Evolutionary conservation across 1,140 invertebrate genomes (phyloP), one percentile per base, ranked within the genome.

Genomic region (Camponotus vicinus): DNA sequence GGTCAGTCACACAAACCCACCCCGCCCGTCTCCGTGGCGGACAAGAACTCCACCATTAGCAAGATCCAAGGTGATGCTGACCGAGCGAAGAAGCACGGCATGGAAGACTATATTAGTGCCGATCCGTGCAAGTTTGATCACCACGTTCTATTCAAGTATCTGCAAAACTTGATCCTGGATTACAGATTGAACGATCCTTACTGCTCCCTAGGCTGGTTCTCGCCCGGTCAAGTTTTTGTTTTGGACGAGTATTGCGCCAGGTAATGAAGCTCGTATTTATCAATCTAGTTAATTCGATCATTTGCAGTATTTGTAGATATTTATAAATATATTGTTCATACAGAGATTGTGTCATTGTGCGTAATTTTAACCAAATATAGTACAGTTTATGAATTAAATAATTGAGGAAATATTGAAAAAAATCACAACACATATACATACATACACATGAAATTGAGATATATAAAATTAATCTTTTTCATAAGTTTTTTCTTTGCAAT

Each of bases 201-300:
- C 94, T 99, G 98, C 92, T 99, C 99, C 77, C 95, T 99, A 96
- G 99, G 99, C 86, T 99, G 99, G 99, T 99, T 99, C 94, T 99
- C 99, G 91, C 99, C 99, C 0, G 99, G 99, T 7, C 99, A 99
- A 96, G 97, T 99, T 15, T 99, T 99, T 95, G 98, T 99, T 11
- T 95, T 99, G 70, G 99, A 99, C 94, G 99, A 99, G 95, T 99
- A 99, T 95, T 99, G 98, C 95, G 99, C 99, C 3, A 96, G 98
- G 94, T 95, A 90, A 87, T 6, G 27, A 37, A 49, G 7, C 7
- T 61, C 8, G 6, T 71, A 21, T 52, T 71, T 40, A 13, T 59
- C 37, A n/a, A 40, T 1, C 7, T 4, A 5, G 2, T 66, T 45
- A 18, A 9, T 64, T 18, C 13, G 45, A 3, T 13, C 15, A 3